Conservation (phyloP, 2,113 vertebrate genomes). For the Tachysurus fulvidraco region DNA sequence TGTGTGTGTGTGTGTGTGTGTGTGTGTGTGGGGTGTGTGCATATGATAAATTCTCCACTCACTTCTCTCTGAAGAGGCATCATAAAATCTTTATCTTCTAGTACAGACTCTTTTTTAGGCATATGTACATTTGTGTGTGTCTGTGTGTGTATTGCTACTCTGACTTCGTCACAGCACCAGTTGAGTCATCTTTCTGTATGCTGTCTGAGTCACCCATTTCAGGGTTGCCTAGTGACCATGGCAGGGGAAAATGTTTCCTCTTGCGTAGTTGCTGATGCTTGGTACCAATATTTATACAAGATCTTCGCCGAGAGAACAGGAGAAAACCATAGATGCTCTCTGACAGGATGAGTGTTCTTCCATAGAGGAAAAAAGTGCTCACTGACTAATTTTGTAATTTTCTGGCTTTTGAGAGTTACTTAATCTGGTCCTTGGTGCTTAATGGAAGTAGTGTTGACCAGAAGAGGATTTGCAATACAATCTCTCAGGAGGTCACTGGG, state of each 20-base stretch:
- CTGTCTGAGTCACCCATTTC: conserved; percentile 73
- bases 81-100: not conserved
- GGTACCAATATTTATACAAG: conserved; percentile 77
- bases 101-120: not conserved
- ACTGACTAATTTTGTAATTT: conserved; percentile 57
- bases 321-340: conserved; percentile 62
- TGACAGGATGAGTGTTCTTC: conserved; percentile 56
- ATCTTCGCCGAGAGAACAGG: conserved; percentile 61
- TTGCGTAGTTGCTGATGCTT: conserved; percentile 71
- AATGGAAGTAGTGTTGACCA: not conserved
- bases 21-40: not conserved
- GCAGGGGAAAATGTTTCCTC: conserved; percentile 74
- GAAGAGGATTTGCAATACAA: not conserved
- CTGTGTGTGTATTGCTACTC: conserved; percentile 56
- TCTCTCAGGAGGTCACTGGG: not conserved
- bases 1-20: conserved; percentile 7
- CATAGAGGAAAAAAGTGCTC: conserved; percentile 54
- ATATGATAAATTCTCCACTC: not conserved
- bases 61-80: not conserved
- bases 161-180: conserved; percentile 69
- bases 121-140: conserved; percentile 26
- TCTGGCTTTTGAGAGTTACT: conserved; percentile 58
- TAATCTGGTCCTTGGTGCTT: conserved; percentile 17
- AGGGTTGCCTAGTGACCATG: conserved; percentile 75
- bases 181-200: conserved; percentile 75